A percentile compares a stretch with the other conserved stretches of the same genome.
Evolutionary conservation across 2,797 vertebrate genomes (phyloP).

Genomic region (Basileuterus tristriatus): DNA sequence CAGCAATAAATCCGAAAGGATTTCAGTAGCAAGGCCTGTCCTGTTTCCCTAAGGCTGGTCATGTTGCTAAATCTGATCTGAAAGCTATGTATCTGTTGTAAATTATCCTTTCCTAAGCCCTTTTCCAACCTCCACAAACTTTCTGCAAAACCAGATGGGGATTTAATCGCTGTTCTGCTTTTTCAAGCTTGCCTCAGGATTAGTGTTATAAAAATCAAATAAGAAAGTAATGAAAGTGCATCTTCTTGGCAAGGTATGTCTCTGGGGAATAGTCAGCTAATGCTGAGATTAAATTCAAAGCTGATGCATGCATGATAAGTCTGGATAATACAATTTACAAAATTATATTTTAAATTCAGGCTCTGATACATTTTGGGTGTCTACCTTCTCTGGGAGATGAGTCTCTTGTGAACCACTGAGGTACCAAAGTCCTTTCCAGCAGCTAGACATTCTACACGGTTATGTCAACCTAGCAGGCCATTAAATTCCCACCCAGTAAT

Average conservation of each 20-base stretch:
- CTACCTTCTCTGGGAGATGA: not conserved
- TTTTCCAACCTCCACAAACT: not conserved
- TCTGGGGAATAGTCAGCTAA: not conserved
- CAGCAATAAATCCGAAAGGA: not conserved
- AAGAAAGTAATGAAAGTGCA: not conserved
- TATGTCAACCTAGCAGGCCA: not conserved
- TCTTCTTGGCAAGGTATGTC: not conserved
- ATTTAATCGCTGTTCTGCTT: not conserved
- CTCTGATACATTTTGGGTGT: not conserved
- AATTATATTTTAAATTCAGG: not conserved
- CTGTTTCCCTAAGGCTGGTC: not conserved
- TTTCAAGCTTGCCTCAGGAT: not conserved
- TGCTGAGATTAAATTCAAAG: not conserved
- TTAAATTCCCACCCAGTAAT: not conserved
- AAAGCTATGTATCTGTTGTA: not conserved
- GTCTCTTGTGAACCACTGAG: not conserved
- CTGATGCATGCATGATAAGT: not conserved
- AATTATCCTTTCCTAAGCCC: not conserved
- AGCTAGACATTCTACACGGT: accelerated
- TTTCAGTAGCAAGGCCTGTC: not conserved
- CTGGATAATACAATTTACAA: not conserved
- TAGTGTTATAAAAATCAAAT: not conserved
- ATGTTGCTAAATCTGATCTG: not conserved
- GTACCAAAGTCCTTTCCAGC: not conserved
- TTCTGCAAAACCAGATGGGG: not conserved